These are phyloP conservation scores for Ellobium chinense DNA, from an alignment of 2,888 invertebrate species.

Conservation along the genomic window DNA sequence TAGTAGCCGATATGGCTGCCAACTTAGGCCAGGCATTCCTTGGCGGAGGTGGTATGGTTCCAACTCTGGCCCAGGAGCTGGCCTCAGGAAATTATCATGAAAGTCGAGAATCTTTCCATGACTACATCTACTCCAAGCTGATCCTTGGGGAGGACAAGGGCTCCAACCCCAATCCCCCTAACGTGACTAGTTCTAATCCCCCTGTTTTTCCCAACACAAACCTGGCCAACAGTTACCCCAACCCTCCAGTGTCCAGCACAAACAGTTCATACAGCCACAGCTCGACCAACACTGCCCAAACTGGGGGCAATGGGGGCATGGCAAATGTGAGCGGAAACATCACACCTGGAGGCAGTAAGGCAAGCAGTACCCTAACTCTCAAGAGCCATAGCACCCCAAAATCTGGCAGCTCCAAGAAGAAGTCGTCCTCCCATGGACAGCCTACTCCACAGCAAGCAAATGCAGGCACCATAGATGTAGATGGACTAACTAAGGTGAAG, in stretches of 20 bases:
- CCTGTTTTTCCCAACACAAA: conserved; percentile 45
- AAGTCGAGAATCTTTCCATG: conserved; percentile 41
- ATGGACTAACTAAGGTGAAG: conserved; percentile 14
- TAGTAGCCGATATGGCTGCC: conserved; percentile 26
- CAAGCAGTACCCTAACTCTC: not conserved
- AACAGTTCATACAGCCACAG: not conserved
- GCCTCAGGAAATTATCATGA: conserved; percentile 39
- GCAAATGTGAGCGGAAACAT: not conserved
- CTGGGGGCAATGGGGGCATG: not conserved
- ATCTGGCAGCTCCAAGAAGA: conserved; percentile 37
- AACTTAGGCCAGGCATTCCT: conserved; percentile 43
- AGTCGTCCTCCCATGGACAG: not conserved
- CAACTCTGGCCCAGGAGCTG: conserved; percentile 40
- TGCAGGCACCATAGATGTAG: not conserved
- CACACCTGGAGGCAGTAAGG: not conserved
- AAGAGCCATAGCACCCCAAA: conserved; percentile 1
- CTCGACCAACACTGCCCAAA: not conserved
- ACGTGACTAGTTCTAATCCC: not conserved
- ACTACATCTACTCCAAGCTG: conserved; percentile 47
- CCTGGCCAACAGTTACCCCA: conserved; percentile 36
- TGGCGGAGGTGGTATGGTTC: conserved; percentile 29
- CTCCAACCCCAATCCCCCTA: not conserved
- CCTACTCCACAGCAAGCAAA: not conserved
- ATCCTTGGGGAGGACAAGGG: conserved; percentile 41
- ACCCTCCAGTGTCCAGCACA: not conserved